Base-by-base conservation (phyloP, 2,888 invertebrate genomes). In the Monochamus alternatus region DNA sequence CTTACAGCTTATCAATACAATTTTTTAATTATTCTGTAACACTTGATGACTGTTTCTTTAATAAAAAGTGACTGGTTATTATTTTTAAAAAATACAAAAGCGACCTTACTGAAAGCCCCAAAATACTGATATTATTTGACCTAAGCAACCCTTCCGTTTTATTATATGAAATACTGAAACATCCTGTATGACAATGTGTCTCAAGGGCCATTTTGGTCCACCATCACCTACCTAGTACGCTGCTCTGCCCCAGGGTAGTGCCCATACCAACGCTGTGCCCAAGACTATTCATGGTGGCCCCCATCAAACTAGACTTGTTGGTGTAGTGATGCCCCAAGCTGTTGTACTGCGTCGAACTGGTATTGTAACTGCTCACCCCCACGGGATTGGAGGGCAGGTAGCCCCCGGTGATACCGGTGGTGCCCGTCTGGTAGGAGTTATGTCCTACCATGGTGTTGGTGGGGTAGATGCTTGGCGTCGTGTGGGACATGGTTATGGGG, bases 401-500 rank as follows among this genome's bases (percentile, higher is more conserved):
- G 74, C 77, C 82, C n/a, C 85, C 84, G 43, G 85, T 80, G 74
- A 86, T 83, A 75, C 80, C 81, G 55, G 81, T 83, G 52, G 83
- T 82, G 66, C 83, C 82, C 10, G 82, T 63, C 78, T 85, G 88
- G 84, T 90, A 89, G 86, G 90, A 87, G 69, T 83, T 84, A 75
- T 81, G 82, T 14, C 76, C 78, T 9, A 78, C 73, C 43, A 74
- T 72, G 62, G 73, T 59, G 64, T 77, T 79, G 87, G 86, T 91
- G 87, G 89, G 92, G 89, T 88, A 89, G 60, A 89, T 87, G 74
- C 88, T 89, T 64, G 89, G 89, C n/a, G 89, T 89, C 43, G 89
- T 89, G 79, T 89, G 89, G 60, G 89, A 89, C 89, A 89, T 89
- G 30, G 89, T 89, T 66, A 89, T 89, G 43, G 89, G 89, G 31